Evolutionary conservation across 2,113 vertebrate species (phyloP), one percentile per base, ranked within the genome.

Genomic region (Psittacara wagleri): DNA sequence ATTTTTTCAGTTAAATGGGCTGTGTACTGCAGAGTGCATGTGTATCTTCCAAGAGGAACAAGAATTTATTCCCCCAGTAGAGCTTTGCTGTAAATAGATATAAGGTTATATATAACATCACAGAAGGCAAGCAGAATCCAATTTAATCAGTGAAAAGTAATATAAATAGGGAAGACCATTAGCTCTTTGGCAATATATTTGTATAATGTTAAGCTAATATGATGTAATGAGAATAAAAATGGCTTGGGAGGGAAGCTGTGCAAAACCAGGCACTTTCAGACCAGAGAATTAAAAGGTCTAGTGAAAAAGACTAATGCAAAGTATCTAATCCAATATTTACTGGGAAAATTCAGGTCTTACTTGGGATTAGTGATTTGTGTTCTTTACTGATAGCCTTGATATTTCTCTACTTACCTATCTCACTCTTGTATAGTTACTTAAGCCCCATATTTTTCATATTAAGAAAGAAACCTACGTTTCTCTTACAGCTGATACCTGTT

Each of bases 271-370:
- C 51, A 52, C 67, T 67, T 85, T 79, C 17, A 70, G 73, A 46
- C 41, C 17, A 57, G 28, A 80, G 39, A 90, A 92, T 90, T 75
- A 69, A 84, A 94, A 93, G 55, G 13, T 62, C 83, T 82, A 74
- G 55, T 92, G 69, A 57, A 94, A 83, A 96, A 95, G 83, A 91
- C 93, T 95, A 95, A 78, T 69, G 70, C 55, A 86, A 92, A 95
- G 55, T 78, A 91, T 87, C 70, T 75, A 93, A 93, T 96, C 77
- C 80, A 93, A 79, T 39, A 66, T 57, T 94, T 93, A 82, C 39
- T 52, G 73, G 70, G n/a, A 88, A 96, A 93, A 96, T 95, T 92
- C 63, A 90, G 95, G 88, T 93, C 96, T 97, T 91, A 92, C n/a
- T 44, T 44, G 43, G 67, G 88, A 93, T 96, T 95, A 95, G 37